Conservation (phyloP, 2,888 invertebrate genomes). For the Ptychoptera contaminata region DNA sequence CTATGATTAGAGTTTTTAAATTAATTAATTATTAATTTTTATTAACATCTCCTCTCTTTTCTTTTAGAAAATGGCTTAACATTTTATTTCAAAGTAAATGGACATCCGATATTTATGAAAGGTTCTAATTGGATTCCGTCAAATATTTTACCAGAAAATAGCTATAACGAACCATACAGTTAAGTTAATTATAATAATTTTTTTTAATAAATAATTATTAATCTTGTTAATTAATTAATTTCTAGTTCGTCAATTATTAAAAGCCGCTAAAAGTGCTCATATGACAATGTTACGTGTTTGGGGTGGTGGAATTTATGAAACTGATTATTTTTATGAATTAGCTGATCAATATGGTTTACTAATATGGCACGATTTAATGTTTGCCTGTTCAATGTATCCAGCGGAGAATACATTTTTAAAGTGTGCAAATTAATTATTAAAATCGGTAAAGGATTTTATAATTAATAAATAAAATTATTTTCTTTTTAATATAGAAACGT, state of each 20-base stretch:
- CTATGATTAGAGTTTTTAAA: neutral
- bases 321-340: conserved; percentile 70
- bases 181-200: neutral
- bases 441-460: neutral
- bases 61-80: conserved; percentile 42
- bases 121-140: conserved; percentile 91
- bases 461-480: neutral
- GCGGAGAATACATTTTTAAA: conserved; percentile 49
- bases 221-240: neutral
- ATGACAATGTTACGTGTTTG: conserved; percentile 94
- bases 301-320: conserved; percentile 96
- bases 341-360: conserved; percentile 82
- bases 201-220: neutral
- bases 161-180: conserved; percentile 28
- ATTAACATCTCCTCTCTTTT: no score
- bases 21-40: neutral
- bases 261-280: conserved; percentile 55
- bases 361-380: conserved; percentile 97
- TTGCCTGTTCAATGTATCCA: conserved; percentile 93
- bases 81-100: conserved; percentile 82
- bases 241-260: conserved; percentile 43
- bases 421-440: conserved; percentile 22
- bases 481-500: conserved; percentile 48
- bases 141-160: conserved; percentile 64
- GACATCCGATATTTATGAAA: conserved; percentile 78